phyloP scores from a whole-genome alignment of 30 jellyfish, hydroid and myxozoan genomes.

The Turritopsis dohrnii region DNA sequence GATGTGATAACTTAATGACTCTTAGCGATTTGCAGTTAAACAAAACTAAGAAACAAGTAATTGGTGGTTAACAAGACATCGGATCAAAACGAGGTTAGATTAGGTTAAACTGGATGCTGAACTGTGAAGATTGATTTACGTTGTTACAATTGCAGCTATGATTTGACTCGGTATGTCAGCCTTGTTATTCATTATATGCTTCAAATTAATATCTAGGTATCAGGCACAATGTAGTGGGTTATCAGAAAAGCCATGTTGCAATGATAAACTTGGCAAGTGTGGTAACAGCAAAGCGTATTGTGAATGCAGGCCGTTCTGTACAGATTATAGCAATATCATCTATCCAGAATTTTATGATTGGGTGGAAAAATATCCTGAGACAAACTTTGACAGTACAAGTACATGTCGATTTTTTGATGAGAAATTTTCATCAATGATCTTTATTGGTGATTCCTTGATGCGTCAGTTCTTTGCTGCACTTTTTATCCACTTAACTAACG shows the following conservation, averaged over 20 bases:
- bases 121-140: no score
- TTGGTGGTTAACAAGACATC: no score
- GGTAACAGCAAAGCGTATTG: not conserved
- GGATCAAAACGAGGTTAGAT: no score
- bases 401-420: not conserved
- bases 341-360: not conserved
- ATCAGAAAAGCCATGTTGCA: not conserved
- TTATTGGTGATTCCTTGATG: not conserved
- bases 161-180: no score
- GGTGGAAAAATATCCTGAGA: not conserved
- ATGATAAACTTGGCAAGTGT: not conserved
- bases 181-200: no score
- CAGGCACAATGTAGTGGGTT: not conserved
- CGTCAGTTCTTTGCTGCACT: not conserved
- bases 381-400: not conserved
- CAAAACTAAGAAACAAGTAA: no score
- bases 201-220: not conserved
- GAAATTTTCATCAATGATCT: not conserved
- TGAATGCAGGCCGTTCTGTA: not conserved
- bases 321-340: not conserved
- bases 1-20: no score
- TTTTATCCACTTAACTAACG: not conserved
- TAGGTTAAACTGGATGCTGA: no score
- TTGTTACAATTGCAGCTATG: no score
- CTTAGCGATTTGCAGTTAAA: no score